Evolutionary conservation across 2,797 vertebrate genomes (phyloP), one percentile per base, ranked within the genome.

Genomic region (Periophthalmus magnuspinnatus): DNA sequence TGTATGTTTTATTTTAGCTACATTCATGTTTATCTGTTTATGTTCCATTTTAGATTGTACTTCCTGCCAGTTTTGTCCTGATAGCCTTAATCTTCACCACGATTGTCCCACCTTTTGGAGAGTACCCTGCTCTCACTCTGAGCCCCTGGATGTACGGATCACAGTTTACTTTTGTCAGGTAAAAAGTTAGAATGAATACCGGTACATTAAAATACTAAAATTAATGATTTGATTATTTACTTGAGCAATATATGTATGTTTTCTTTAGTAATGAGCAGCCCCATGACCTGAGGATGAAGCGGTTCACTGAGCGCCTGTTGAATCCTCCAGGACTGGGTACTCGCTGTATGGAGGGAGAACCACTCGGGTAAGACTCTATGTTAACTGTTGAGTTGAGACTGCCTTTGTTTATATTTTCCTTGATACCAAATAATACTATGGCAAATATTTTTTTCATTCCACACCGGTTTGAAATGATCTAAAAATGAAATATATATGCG

Each of bases 81-180:
- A 82, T 98, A 56, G 95, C 97, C 72, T 90, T 99, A 82, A 80
- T 95, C 85, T 95, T 99, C 87, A 97, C 96, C 47, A 76, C 93
- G 72, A 86, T 98, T 50, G 89, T 99, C 66, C 97, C 97, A 73
- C 95, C 96, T 0, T 99, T 99, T 81, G 97, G 97, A 72, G 96
- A 98, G 87, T 97, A 97, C 77, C 96, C 97, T 0, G 94, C 95
- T 76, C 91, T 99, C 85, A 94, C 92, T 5, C 93, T 99, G 70
- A 94, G 92, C 7, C 97, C 97, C 36, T 98, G 97, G 97, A 96
- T 99, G 90, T 99, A 99, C 1, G 96, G 97, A 70, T 91, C 95
- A 5, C 97, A 99, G 82, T 92, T 95, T 71, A 97, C 92, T 61
- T 99, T 99, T 90, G 91, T 98, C 90, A 97, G 98, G 98, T 99